Evolutionary conservation across 2,888 invertebrate genomes (phyloP).

Genomic region (Ornithoptera alexandrae): DNA sequence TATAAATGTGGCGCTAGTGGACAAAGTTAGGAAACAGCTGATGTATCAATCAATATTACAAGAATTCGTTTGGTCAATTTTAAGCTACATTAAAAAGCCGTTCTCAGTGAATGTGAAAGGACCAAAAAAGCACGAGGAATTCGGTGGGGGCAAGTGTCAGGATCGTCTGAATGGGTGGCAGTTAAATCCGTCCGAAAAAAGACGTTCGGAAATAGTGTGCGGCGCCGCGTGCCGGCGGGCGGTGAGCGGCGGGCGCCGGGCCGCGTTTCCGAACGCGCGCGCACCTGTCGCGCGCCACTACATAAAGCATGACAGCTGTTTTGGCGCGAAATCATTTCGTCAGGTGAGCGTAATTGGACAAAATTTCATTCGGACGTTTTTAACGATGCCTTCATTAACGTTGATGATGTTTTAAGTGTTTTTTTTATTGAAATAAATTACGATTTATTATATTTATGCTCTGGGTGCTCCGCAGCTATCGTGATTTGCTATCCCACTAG

Average conservation of each 20-base stretch:
- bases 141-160: conserved; percentile 41
- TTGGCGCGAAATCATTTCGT: conserved; percentile 22
- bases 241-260: too few relatives aligned
- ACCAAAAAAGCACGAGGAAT: conserved; percentile 34
- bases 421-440: too few relatives aligned
- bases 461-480: too few relatives aligned
- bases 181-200: conserved; percentile 56
- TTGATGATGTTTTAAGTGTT: too few relatives aligned
- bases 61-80: background rate
- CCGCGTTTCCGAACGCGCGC: conserved; percentile 30
- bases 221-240: conserved; percentile 36
- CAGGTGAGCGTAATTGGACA: conserved; percentile 15
- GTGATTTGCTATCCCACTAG: too few relatives aligned
- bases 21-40: too few relatives aligned
- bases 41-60: too few relatives aligned
- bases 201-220: conserved; percentile 45
- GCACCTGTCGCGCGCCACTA: conserved; percentile 46
- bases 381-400: too few relatives aligned
- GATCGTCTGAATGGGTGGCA: conserved; percentile 53
- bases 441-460: too few relatives aligned
- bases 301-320: conserved; percentile 32
- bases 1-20: too few relatives aligned
- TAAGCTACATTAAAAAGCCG: conserved; percentile 6
- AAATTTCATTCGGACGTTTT: background rate
- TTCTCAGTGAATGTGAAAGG: conserved; percentile 29